Percentiles rank a stretch among this genome's conserved stretches.
These are phyloP conservation scores for Psylliodes chrysocephalus DNA, from an alignment of 2,888 invertebrate genomes.

Conservation along the genomic window DNA sequence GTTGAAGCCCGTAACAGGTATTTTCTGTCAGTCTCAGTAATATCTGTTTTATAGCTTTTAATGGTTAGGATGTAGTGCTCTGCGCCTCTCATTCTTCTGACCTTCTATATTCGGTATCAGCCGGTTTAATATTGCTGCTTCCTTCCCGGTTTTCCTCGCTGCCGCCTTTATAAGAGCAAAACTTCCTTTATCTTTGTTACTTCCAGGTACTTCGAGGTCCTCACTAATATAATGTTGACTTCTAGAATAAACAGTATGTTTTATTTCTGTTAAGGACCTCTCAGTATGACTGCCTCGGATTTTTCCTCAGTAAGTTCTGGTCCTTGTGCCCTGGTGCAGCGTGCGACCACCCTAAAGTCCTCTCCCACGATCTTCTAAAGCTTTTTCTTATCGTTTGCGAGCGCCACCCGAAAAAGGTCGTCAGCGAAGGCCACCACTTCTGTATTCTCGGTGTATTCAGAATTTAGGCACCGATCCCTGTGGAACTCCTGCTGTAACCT, in stretches of 20 bases:
- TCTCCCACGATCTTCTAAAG: too few species aligned
- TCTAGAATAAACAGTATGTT: background rate
- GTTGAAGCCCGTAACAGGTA: background rate
- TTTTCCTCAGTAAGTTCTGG: background rate
- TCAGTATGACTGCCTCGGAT: too few species aligned
- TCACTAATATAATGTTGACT: too few species aligned
- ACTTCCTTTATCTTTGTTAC: background rate
- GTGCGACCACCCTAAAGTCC: background rate
- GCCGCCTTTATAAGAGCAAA: background rate
- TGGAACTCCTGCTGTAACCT: background rate
- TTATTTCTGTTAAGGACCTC: background rate
- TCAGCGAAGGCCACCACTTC: background rate
- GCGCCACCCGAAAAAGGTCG: background rate
- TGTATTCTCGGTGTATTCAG: too few species aligned
- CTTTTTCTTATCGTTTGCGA: background rate
- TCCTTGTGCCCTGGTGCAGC: background rate
- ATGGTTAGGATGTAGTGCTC: too few species aligned
- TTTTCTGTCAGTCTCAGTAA: background rate
- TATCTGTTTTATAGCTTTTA: too few species aligned
- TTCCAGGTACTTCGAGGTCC: background rate
- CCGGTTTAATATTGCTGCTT: too few species aligned
- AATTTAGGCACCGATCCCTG: too few species aligned
- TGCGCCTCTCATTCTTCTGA: too few species aligned
- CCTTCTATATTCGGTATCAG: too few species aligned
- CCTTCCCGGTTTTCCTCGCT: background rate